A percentile compares a stretch with the other conserved stretches of the same genome.
Conservation (phyloP, 1,140 invertebrate genomes). For the Stegodyphus dumicola region DNA sequence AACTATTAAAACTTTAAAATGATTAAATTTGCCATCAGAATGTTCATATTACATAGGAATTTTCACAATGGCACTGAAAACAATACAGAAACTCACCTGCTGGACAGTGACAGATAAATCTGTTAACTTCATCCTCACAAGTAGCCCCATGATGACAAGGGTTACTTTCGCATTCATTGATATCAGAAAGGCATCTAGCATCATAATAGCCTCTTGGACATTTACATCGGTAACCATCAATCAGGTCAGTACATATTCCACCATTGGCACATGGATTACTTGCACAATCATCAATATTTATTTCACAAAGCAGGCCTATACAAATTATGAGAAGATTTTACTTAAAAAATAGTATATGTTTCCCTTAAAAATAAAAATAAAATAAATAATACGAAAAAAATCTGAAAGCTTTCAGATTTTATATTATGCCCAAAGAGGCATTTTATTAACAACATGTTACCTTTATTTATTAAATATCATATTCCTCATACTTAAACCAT, state of each 20-base stretch:
- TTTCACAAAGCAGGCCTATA: slow-evolving; percentile 80
- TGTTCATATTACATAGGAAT: no score
- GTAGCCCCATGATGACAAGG: slow-evolving; percentile 82
- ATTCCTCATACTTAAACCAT: no score
- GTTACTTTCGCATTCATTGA: slow-evolving; percentile 91
- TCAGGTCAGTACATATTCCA: slow-evolving; percentile 85
- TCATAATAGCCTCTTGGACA: slow-evolving; percentile 92
- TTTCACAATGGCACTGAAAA: no score
- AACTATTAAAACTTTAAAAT: no score
- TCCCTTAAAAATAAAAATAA: slow-evolving; percentile 40
- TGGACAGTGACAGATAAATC: slow-evolving; percentile 82
- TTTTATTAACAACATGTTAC: no score
- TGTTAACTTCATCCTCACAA: slow-evolving; percentile 72
- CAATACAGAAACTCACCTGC: slow-evolving; percentile 69
- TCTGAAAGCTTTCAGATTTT: no score
- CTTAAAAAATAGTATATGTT: slow-evolving; percentile 70
- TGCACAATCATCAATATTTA: slow-evolving; percentile 76
- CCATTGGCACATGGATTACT: slow-evolving; percentile 89
- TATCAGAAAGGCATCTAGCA: slow-evolving; percentile 87
- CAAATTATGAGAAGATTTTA: slow-evolving; percentile 80
- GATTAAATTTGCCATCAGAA: no score
- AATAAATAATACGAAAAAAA: no score
- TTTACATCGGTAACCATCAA: slow-evolving; percentile 86
- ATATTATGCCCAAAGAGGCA: no score
- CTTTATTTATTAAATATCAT: no score